Conservation (phyloP, 1,140 invertebrate species). For the Limonius californicus region DNA sequence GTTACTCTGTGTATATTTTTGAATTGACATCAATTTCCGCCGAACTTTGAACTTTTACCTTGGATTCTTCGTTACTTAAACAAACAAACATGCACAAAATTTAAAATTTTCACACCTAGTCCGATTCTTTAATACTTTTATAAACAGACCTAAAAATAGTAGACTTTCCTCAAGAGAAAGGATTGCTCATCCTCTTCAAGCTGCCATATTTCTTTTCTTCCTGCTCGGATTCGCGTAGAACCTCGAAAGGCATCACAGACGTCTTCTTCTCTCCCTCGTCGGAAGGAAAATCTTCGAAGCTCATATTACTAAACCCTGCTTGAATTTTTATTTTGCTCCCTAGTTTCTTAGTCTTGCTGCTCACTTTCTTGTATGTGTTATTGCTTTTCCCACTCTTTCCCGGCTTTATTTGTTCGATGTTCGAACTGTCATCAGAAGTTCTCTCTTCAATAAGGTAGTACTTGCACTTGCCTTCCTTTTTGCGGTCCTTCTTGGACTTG, state of each 20-base stretch:
- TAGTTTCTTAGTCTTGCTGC: slow-evolving; percentile 33
- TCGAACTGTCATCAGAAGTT: slow-evolving; percentile 33
- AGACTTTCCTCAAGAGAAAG: slow-evolving; percentile 56
- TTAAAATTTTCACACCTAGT: background rate
- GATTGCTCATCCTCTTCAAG: slow-evolving; percentile 63
- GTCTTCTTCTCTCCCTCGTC: slow-evolving; percentile 54
- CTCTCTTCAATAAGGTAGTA: slow-evolving; percentile 52
- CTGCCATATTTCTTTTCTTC: slow-evolving; percentile 61
- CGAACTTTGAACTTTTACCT: too few relatives aligned
- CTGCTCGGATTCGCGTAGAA: slow-evolving; percentile 55
- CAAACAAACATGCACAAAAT: too few relatives aligned
- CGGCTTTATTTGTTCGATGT: slow-evolving; percentile 22
- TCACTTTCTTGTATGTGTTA: slow-evolving; percentile 29
- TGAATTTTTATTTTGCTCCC: slow-evolving; percentile 45
- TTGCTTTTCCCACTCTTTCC: slow-evolving; percentile 35
- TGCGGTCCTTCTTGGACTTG: slow-evolving; percentile 49
- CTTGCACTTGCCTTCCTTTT: slow-evolving; percentile 51
- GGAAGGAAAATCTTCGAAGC: slow-evolving; percentile 73
- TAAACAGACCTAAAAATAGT: slow-evolving; percentile 14
- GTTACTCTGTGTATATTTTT: too few relatives aligned
- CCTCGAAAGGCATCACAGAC: slow-evolving; percentile 59
- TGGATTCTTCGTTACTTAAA: too few relatives aligned
- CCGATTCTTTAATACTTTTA: slow-evolving; percentile 9
- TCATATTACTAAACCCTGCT: slow-evolving; percentile 72
- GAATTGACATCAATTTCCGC: too few relatives aligned